Base-by-base conservation (phyloP, 1,140 invertebrate genomes). In the Antheraea mylitta region DNA sequence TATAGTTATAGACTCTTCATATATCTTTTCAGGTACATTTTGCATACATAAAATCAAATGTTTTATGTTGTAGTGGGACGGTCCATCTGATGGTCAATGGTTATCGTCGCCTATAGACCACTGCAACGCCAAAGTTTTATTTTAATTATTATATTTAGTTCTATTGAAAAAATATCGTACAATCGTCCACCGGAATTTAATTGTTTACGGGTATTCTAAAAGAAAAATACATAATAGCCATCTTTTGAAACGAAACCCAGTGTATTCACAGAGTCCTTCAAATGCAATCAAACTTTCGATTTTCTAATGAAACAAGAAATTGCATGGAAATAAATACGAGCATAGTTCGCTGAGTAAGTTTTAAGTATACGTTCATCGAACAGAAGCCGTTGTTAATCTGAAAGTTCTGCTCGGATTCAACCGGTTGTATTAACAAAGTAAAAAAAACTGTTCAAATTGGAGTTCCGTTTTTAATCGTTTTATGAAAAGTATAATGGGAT, bases 321-420 rank as follows among this genome's bases (percentile, higher is more conserved):
- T 85, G 79, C 76, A 78, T 81, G 78, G 75, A 83, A 85, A 85
- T 83, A 86, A 86, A 87, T 81, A 82, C 73, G 70, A 77, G 81
- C 71, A 8, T 68, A 83, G 78, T 81, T 82, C 69, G 79, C 70
- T 81, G 72, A 77, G 76, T 72, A 86, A 85, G 77, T 86, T 84
- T 77, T 82, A 78, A 83, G 85, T 81, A 78, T 76, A 66, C 70
- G 70, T 70, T 64, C 73, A 64, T 70, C 69, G 77, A 85, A 79
- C 70, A 78, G 69, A 79, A 74, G 79, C 79, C 72, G 85, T 86
- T 87, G 85, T 90, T 85, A 82, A 83, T 86, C 85, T 79, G 76
- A 81, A 85, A 85, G 68, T 73, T 69, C 67, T 66, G 67, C 63
- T 69, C 58, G 77, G 66, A 81, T 80, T 75, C 64, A 78, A 78